These are phyloP conservation scores for Megastigmus dorsalis DNA, from an alignment of 2,888 invertebrate genomes.

Conservation along the genomic window DNA sequence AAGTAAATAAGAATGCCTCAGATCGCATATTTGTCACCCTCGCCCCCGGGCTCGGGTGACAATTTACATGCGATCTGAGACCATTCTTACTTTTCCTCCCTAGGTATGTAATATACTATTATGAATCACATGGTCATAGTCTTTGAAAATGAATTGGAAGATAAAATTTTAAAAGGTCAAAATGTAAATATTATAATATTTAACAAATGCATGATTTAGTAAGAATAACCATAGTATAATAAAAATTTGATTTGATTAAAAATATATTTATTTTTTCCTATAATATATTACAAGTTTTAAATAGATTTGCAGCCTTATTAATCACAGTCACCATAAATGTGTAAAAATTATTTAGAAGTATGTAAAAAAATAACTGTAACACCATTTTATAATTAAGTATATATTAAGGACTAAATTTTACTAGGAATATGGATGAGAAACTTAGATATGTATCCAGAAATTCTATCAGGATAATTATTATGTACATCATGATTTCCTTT, in stretches of 20 bases:
- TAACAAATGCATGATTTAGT: slow-evolving; percentile 61
- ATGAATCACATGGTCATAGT: slow-evolving; percentile 66
- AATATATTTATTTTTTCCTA: slow-evolving; percentile 39
- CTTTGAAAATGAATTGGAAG: slow-evolving; percentile 60
- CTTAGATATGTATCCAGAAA: slow-evolving; percentile 76
- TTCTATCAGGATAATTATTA: slow-evolving; percentile 77
- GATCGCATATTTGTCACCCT: too few species aligned
- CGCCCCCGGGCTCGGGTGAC: too few species aligned
- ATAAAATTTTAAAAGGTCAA: slow-evolving; percentile 52
- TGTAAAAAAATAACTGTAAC: too few species aligned
- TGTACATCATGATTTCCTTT: slow-evolving; percentile 80
- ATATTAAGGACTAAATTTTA: slow-evolving; percentile 49
- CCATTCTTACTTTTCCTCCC: too few species aligned
- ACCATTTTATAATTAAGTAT: too few species aligned
- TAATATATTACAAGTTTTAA: slow-evolving; percentile 30
- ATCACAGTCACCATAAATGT: too few species aligned
- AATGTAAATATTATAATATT: slow-evolving; percentile 61
- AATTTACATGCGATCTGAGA: too few species aligned
- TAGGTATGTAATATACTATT: too few species aligned
- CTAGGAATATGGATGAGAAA: slow-evolving; percentile 71
- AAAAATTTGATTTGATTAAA: slow-evolving; percentile 37
- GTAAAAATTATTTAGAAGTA: too few species aligned
- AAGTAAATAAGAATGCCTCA: too few species aligned
- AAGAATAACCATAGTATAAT: slow-evolving; percentile 54
- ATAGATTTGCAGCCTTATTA: too few species aligned